Evolutionary conservation across 92 coral and sea anemone species (phyloP).

Genomic region (Epizoanthus rinbou): DNA sequence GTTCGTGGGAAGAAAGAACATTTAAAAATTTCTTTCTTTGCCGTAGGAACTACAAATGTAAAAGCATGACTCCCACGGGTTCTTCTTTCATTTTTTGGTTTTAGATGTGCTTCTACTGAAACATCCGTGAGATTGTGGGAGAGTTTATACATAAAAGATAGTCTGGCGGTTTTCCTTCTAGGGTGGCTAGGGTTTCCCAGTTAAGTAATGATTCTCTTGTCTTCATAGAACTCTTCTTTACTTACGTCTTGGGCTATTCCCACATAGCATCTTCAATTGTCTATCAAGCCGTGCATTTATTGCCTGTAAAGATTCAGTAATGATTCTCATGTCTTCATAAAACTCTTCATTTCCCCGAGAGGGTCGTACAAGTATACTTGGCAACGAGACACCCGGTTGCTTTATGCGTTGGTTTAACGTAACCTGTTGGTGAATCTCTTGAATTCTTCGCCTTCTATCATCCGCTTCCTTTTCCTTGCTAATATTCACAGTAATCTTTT

Average conservation of each 20-base stretch:
- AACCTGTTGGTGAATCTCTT: slow-evolving; percentile 18
- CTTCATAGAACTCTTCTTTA: slow-evolving; percentile 23
- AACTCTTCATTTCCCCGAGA: slow-evolving; percentile 7
- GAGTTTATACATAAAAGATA: too few relatives aligned
- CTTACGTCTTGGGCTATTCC: too few relatives aligned
- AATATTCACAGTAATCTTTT: neutral
- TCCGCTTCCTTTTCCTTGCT: slow-evolving; percentile 2
- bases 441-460: slow-evolving; percentile 18
- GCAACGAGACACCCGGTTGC: slow-evolving; percentile 1
- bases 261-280: slow-evolving; percentile 1
- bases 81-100: too few relatives aligned
- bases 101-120: too few relatives aligned
- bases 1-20: too few relatives aligned
- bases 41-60: too few relatives aligned
- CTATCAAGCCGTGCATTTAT: slow-evolving; percentile 1
- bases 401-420: neutral
- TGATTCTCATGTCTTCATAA: slow-evolving; percentile 32
- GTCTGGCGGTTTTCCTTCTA: too few relatives aligned
- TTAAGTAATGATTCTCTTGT: slow-evolving; percentile 29
- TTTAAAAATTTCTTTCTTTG: too few relatives aligned
- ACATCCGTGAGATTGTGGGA: too few relatives aligned
- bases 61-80: too few relatives aligned
- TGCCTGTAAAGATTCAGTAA: slow-evolving; percentile 27
- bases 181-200: too few relatives aligned
- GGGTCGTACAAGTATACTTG: neutral